phyloP scores from a whole-genome alignment of 2,113 vertebrate genomes.

The Pongo pygmaeus region DNA sequence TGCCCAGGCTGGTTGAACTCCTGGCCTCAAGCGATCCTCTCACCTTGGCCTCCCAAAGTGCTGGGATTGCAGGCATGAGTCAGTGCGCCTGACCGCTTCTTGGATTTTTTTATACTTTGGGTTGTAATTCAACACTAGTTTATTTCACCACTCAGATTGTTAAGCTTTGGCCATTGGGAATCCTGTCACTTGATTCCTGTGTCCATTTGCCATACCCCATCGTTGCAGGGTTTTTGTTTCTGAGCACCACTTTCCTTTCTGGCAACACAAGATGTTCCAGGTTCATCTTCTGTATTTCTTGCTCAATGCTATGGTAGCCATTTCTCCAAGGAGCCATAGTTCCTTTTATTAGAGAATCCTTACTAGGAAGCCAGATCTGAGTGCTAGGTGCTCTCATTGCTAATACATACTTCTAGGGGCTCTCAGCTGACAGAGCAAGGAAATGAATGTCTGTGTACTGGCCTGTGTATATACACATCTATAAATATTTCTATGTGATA shows the following conservation, averaged over 20 bases:
- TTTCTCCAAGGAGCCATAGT: neutral
- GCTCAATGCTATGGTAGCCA: neutral
- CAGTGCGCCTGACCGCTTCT: neutral
- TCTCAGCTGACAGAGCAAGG: neutral
- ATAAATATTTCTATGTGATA: neutral
- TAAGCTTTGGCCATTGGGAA: neutral
- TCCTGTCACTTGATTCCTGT: neutral
- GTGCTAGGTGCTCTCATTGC: accelerated
- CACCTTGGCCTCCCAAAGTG: neutral
- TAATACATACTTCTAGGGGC: neutral
- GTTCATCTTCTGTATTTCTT: neutral
- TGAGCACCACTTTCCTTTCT: neutral
- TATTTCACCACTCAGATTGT: neutral
- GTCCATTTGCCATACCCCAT: neutral
- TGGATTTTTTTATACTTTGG: neutral
- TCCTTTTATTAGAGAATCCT: neutral
- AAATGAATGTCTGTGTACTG: neutral
- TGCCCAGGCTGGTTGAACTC: neutral
- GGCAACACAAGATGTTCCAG: neutral
- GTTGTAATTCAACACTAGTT: neutral
- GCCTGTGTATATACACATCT: neutral
- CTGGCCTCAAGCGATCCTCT: neutral
- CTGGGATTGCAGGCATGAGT: neutral
- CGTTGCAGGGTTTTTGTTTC: neutral
- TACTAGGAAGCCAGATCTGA: neutral